phyloP scores from a whole-genome alignment of 2,113 vertebrate species.

The Panurus biarmicus region DNA sequence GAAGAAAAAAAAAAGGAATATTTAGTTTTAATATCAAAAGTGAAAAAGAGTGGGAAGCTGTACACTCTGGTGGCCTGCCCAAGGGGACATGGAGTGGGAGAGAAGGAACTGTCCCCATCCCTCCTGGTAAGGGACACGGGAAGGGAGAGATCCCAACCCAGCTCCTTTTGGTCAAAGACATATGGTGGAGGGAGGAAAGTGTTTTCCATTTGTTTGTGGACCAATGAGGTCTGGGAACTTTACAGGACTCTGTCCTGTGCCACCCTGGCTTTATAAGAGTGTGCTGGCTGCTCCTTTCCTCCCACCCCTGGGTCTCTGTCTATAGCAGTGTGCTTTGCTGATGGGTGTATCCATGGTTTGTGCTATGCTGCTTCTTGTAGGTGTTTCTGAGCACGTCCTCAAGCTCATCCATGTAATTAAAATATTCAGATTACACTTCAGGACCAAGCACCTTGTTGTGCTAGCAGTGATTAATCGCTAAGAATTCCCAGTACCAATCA shows the following conservation, averaged over 20 bases:
- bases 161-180: background rate
- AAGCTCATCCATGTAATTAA: background rate
- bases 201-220: background rate
- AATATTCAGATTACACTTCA: background rate
- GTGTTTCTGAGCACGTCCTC: background rate
- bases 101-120: background rate
- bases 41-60: background rate
- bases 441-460: background rate
- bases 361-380: background rate
- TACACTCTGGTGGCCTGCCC: background rate
- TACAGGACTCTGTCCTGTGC: background rate
- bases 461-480: background rate
- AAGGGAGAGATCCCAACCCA: background rate
- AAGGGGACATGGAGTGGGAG: background rate
- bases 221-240: no score
- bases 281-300: background rate
- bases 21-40: background rate
- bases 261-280: rapidly evolving
- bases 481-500: background rate
- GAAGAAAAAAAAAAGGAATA: background rate
- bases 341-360: rapidly evolving
- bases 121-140: rapidly evolving
- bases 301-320: background rate
- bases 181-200: background rate
- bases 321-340: rapidly evolving